Evolutionary conservation across 1,140 invertebrate species (phyloP).

Genomic region (Pteromalus puparum): DNA sequence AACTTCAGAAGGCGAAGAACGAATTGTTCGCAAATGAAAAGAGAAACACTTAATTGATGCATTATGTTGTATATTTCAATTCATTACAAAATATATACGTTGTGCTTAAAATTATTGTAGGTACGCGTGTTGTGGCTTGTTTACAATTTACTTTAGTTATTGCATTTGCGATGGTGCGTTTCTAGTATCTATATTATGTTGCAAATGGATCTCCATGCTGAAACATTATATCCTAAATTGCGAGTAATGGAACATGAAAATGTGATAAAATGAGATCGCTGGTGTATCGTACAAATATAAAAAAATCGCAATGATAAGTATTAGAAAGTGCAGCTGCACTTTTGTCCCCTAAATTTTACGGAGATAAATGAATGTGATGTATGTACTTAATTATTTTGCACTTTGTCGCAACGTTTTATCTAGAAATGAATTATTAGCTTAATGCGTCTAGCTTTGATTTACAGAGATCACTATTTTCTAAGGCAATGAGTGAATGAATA

Average conservation of each 20-base stretch:
- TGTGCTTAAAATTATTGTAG: constrained; percentile 6
- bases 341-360: neutral
- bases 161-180: constrained; percentile 2
- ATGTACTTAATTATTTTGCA: constrained; percentile 6
- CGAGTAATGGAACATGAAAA: neutral
- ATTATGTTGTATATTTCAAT: constrained; percentile 23
- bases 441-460: constrained; percentile 43
- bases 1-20: constrained; percentile 14
- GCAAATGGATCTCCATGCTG: neutral
- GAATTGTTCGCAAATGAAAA: neutral
- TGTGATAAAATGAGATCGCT: constrained; percentile 35
- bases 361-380: neutral
- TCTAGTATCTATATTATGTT: neutral
- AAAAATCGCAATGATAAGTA: constrained; percentile 1
- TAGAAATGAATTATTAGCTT: constrained; percentile 21
- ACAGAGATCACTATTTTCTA: constrained; percentile 44
- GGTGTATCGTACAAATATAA: neutral
- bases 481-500: neutral
- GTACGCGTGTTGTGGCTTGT: constrained; percentile 15
- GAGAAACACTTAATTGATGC: neutral
- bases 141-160: neutral
- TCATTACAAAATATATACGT: constrained; percentile 48
- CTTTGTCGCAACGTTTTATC: neutral
- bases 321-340: neutral
- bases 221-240: constrained; percentile 18